phyloP scores from a whole-genome alignment of 2,113 vertebrate species.

The Tamias sibiricus region DNA sequence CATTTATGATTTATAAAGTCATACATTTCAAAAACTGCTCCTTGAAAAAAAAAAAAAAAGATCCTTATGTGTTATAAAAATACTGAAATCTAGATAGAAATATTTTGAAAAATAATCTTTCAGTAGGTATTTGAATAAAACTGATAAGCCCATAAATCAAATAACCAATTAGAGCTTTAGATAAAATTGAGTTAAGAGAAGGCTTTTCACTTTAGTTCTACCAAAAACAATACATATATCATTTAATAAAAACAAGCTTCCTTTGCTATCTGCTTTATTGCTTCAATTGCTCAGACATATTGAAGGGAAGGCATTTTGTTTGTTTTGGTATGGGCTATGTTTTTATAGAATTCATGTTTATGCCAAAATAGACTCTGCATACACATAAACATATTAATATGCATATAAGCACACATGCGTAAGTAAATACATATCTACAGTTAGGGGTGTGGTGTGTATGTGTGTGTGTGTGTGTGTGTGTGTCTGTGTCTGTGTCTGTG shows the following conservation, averaged over 20 bases:
- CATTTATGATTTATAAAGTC: background rate
- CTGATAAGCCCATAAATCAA: background rate
- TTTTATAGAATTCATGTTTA: constrained; percentile 68
- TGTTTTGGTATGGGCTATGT: constrained; percentile 31
- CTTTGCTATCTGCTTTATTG: background rate
- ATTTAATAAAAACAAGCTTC: constrained; percentile 66
- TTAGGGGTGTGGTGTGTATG: background rate
- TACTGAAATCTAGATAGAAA: constrained; percentile 35
- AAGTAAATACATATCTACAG: background rate
- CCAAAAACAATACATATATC: constrained; percentile 58
- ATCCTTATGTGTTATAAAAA: background rate
- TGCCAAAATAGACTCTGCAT: constrained; percentile 17
- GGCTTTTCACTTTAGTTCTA: constrained; percentile 56
- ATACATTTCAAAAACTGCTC: background rate
- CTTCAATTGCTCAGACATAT: background rate
- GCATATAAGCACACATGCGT: constrained; percentile 53
- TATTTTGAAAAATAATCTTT: constrained; percentile 42
- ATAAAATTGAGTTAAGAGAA: background rate
- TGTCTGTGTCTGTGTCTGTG: too few relatives aligned
- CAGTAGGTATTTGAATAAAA: constrained; percentile 48
- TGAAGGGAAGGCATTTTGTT: constrained; percentile 62
- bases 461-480: too few relatives aligned
- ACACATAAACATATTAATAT: constrained; percentile 63
- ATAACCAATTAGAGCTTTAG: constrained; percentile 58
- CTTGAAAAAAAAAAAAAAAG: background rate